Conservation (phyloP, 2,797 vertebrate species). For the Falco biarmicus region DNA sequence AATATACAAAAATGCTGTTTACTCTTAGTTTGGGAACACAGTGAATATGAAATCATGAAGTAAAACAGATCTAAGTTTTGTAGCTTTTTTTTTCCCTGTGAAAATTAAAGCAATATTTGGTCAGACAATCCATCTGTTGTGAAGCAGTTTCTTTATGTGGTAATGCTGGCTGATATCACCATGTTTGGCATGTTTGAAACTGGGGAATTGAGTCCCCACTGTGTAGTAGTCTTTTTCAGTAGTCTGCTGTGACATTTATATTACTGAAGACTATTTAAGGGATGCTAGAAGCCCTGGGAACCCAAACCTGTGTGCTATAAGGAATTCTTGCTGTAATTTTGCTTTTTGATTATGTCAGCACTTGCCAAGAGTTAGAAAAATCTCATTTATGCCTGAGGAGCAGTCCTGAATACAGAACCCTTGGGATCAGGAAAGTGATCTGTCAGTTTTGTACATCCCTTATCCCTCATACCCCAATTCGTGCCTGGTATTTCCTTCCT, state of each 20-base stretch:
- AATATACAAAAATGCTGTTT: neutral
- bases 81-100: neutral
- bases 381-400: neutral
- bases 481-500: neutral
- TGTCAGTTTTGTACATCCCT: neutral
- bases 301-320: neutral
- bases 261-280: neutral
- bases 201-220: neutral
- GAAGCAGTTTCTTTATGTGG: neutral
- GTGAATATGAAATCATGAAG: neutral
- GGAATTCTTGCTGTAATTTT: neutral
- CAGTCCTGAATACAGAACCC: neutral
- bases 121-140: constrained; percentile 18
- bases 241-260: neutral
- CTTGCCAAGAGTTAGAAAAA: neutral
- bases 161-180: neutral
- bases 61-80: neutral
- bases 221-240: neutral
- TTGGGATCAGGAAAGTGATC: neutral
- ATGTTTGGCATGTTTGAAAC: neutral
- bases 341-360: neutral
- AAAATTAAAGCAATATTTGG: neutral
- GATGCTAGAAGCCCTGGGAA: neutral
- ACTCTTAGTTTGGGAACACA: neutral
- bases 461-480: neutral